Evolutionary conservation across 2,113 vertebrate genomes (phyloP), one percentile per base, ranked within the genome.

Genomic region (Pithys albifrons): DNA sequence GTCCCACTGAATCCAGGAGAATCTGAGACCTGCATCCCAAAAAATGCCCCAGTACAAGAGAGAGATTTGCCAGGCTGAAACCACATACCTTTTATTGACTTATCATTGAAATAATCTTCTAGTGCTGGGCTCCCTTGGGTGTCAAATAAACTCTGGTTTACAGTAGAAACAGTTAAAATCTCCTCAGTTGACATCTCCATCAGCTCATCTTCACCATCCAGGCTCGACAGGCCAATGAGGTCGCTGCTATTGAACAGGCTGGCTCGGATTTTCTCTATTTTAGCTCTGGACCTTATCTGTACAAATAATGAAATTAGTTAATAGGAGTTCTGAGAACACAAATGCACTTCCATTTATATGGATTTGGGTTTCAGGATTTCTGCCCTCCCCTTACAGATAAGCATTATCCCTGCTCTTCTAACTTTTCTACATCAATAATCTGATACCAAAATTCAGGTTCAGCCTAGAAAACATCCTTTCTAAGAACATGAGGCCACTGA

Each of bases 121-220:
- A 99, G 97, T 1, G 98, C 99, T 10, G 99, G 99, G 96, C 99
- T 99, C 48, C 99, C 99, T 83, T 99, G 99, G 3, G 99, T 99
- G 92, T 99, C 99, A 96, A 99, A 99, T 84, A 99, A 96, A 92
- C 99, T 99, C 98, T 99, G 99, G 93, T 99, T 99, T 24, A 99
- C 99, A 35, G 99, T 99, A 23, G 99, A 99, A 31, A 99, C 99
- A 0, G 99, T 99, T 80, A 99, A 97, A 95, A 99, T 99, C 97
- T 99, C 99, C 84, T 99, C 99, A 9, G 99, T 99, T 33, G 99
- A 99, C 98, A 99, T 98, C 93, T 99, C 99, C 99, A 99, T 99
- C 59, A 99, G 95, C 73, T 99, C 99, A 65, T 99, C 99, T 96
- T 99, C 99, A 43, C 99, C 99, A 71, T 99, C 99, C 96, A 99